phyloP scores from a whole-genome alignment of 2,797 vertebrate genomes.

The Cephalopachus bancanus region DNA sequence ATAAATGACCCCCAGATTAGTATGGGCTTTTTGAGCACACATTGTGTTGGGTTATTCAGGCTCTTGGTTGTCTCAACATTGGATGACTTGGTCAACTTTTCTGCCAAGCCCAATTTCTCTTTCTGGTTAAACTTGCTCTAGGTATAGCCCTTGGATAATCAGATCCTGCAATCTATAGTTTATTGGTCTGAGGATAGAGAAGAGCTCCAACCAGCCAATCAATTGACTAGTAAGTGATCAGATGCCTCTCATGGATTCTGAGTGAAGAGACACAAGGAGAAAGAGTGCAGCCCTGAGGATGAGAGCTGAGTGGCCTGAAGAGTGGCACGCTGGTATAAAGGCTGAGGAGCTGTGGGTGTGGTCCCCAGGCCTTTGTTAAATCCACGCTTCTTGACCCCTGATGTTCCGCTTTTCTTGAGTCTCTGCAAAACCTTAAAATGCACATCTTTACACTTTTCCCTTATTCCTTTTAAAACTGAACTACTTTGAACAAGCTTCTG shows the following conservation, averaged over 20 bases:
- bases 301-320: not conserved
- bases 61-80: not conserved
- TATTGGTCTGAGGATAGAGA: not conserved
- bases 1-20: not conserved
- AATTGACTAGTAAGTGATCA: not conserved
- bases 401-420: not conserved
- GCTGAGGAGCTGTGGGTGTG: rapidly evolving
- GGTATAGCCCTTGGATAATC: not conserved
- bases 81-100: not conserved
- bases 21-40: not conserved
- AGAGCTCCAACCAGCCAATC: not conserved
- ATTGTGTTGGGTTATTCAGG: rapidly evolving
- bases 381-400: not conserved
- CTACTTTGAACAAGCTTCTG: not conserved
- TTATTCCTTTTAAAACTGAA: constrained; percentile 11
- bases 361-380: too few relatives aligned
- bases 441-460: not conserved
- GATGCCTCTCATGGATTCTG: not conserved
- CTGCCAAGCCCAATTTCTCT: not conserved
- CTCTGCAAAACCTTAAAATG: not conserved
- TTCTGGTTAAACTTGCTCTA: not conserved
- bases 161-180: not conserved
- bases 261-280: not conserved
- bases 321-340: rapidly evolving
- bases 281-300: not conserved